Percentiles rank a stretch among this genome's conserved stretches.
phyloP scores from a whole-genome alignment of 1,140 invertebrate species.

The Steinernema khuongi region DNA sequence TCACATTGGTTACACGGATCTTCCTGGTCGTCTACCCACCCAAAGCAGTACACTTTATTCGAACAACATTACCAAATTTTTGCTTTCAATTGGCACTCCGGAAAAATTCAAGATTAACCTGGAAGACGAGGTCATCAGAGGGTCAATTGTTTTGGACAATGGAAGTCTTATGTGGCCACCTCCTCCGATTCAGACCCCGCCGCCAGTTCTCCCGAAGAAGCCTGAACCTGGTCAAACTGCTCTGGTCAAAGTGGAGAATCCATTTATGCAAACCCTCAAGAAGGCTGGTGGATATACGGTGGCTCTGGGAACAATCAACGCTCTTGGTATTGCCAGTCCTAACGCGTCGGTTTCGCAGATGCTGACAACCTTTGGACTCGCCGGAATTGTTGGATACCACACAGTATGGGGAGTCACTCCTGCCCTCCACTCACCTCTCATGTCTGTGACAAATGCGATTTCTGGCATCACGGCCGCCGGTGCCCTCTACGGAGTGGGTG shows the following conservation, averaged over 20 bases:
- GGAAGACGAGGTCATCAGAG: conserved; percentile 64
- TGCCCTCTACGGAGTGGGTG: conserved; percentile 72
- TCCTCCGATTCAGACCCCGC: conserved; percentile 60
- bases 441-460: conserved; percentile 87
- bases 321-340: conserved; percentile 72
- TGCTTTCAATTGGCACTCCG: conserved; percentile 70
- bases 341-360: conserved; percentile 78
- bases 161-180: conserved; percentile 77
- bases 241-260: conserved; percentile 53
- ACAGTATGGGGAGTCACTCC: conserved; percentile 87
- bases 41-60: conserved; percentile 79
- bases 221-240: conserved; percentile 21
- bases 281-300: conserved; percentile 70
- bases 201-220: conserved; percentile 59
- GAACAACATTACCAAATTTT: conserved; percentile 82
- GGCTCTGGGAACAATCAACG: conserved; percentile 69
- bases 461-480: conserved; percentile 84
- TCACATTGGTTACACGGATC: conserved; percentile 76
- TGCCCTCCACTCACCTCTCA: conserved; percentile 80
- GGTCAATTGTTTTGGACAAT: conserved; percentile 72
- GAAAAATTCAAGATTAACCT: conserved; percentile 31
- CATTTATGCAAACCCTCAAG: conserved; percentile 66
- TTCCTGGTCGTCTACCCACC: conserved; percentile 76
- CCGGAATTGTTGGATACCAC: conserved; percentile 79
- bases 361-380: conserved; percentile 76